Conservation (phyloP, 2,113 vertebrate species). For the Solea senegalensis region DNA sequence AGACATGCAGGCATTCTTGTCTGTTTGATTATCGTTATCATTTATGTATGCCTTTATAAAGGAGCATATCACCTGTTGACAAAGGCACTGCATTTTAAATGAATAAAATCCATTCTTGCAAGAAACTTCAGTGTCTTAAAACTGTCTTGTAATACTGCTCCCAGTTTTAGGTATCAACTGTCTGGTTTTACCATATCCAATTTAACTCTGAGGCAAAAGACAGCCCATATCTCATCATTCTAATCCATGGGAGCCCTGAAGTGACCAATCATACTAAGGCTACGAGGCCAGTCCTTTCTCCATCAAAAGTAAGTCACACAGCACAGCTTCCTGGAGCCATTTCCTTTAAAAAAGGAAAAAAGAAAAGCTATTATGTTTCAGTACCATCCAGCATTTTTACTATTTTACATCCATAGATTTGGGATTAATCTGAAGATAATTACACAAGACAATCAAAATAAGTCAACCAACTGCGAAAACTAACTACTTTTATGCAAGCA, state of each 20-base stretch:
- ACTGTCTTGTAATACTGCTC: background rate
- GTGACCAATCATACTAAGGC: background rate
- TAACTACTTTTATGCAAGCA: too few species aligned
- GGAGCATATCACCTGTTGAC: background rate
- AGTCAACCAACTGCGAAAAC: too few species aligned
- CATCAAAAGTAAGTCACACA: slow-evolving; percentile 1
- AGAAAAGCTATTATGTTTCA: too few species aligned
- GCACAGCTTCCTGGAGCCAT: background rate
- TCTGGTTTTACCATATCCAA: background rate
- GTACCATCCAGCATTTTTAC: too few species aligned
- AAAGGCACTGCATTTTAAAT: background rate
- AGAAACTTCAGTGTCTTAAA: background rate
- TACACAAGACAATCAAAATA: too few species aligned
- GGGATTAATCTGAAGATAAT: too few species aligned
- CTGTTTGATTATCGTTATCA: background rate
- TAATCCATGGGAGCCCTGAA: background rate
- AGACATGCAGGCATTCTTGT: background rate
- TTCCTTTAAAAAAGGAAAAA: background rate
- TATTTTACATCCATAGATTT: too few species aligned
- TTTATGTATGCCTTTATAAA: background rate
- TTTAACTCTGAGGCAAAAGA: slow-evolving; percentile 1
- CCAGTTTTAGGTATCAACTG: background rate
- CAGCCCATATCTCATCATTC: background rate
- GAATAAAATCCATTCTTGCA: background rate
- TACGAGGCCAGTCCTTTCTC: background rate